phyloP scores from a whole-genome alignment of 92 coral and sea anemone genomes.

The Montipora capitata region DNA sequence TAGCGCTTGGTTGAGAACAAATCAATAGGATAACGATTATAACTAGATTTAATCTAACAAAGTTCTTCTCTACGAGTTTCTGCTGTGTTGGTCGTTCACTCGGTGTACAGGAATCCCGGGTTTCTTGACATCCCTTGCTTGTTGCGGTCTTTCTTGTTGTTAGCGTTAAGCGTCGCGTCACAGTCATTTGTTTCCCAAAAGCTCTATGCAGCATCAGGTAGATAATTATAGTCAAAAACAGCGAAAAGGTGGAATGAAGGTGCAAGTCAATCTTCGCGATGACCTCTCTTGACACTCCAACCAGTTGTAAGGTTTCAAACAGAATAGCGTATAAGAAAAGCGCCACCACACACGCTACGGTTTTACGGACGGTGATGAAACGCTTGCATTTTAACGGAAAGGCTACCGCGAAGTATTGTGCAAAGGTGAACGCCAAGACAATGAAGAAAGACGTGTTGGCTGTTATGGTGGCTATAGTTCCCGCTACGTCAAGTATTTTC shows the following conservation, averaged over 20 bases:
- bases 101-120: neutral
- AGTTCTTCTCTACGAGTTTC: neutral
- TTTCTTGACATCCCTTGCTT: neutral
- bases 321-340: conserved; percentile 61
- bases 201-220: conserved; percentile 68
- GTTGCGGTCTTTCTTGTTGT: neutral
- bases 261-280: conserved; percentile 56
- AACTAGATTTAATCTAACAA: conserved; percentile 65
- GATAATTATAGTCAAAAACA: conserved; percentile 52
- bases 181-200: conserved; percentile 59
- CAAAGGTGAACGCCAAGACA: conserved; percentile 76
- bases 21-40: conserved; percentile 52
- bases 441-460: conserved; percentile 75
- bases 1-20: conserved; percentile 71
- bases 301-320: conserved; percentile 36
- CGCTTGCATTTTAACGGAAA: conserved; percentile 76
- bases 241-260: conserved; percentile 72
- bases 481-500: conserved; percentile 12
- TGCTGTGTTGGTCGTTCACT: no score
- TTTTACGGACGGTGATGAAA: conserved; percentile 49
- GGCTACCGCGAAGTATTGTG: conserved; percentile 72
- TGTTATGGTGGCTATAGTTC: conserved; percentile 46
- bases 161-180: conserved; percentile 17
- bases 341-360: conserved; percentile 43
- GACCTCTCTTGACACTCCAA: conserved; percentile 54